Conservation (phyloP, 1,140 invertebrate genomes). For the Hyposmocoma kahamanoa region DNA sequence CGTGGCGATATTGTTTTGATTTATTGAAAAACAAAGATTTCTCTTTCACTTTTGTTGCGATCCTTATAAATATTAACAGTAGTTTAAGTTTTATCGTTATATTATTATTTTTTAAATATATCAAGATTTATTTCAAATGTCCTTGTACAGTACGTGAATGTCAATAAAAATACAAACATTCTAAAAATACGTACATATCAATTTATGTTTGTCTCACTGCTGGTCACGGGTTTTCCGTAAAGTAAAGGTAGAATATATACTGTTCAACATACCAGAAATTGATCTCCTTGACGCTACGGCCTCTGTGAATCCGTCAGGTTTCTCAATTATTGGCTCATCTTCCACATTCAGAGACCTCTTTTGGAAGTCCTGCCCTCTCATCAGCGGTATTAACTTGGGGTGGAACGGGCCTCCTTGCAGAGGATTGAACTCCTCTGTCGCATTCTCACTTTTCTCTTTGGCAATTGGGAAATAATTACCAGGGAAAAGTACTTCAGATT, state of each 20-base stretch:
- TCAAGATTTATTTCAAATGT: no score
- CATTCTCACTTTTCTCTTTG: slow-evolving; percentile 55
- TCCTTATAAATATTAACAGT: background rate
- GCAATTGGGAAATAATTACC: slow-evolving; percentile 65
- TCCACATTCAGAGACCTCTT: slow-evolving; percentile 43
- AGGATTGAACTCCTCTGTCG: slow-evolving; percentile 20
- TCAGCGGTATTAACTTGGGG: slow-evolving; percentile 49
- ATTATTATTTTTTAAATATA: background rate
- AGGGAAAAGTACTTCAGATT: slow-evolving; percentile 59
- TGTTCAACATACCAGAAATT: slow-evolving; percentile 58
- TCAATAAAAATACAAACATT: no score
- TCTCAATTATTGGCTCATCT: slow-evolving; percentile 38
- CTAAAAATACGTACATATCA: no score
- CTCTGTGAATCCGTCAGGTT: slow-evolving; percentile 42
- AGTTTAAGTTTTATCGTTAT: background rate
- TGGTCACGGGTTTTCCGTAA: no score
- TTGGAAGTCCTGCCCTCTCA: slow-evolving; percentile 41
- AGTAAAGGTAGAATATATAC: no score
- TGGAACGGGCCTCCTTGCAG: slow-evolving; percentile 28
- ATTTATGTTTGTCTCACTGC: no score
- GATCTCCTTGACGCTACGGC: slow-evolving; percentile 48
- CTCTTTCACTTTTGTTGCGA: no score
- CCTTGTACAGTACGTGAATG: no score
- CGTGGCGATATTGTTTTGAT: no score
- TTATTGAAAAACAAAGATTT: no score